phyloP scores from a whole-genome alignment of 2,888 invertebrate genomes.

The Monopis laevigella region DNA sequence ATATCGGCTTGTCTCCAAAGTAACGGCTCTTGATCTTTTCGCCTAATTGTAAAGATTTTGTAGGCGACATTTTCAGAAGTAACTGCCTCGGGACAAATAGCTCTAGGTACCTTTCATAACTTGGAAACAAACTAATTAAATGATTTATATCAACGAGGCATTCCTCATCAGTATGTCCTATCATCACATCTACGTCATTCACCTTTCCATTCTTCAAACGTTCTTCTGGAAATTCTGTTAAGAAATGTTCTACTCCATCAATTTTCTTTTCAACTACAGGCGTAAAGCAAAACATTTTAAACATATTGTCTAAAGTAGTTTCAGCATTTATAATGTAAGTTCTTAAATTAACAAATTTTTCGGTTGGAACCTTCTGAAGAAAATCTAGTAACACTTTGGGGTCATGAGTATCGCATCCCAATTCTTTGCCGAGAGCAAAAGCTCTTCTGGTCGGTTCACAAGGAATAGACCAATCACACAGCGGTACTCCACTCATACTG shows the following conservation, averaged over 20 bases:
- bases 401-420: slow-evolving; percentile 26
- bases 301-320: slow-evolving; percentile 11
- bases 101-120: slow-evolving; percentile 23
- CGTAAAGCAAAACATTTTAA: slow-evolving; percentile 21
- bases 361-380: slow-evolving; percentile 24
- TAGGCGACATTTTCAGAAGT: slow-evolving; percentile 17
- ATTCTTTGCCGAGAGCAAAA: slow-evolving; percentile 23
- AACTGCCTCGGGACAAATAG: slow-evolving; percentile 23
- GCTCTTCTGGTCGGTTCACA: slow-evolving; percentile 25
- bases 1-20: slow-evolving; percentile 23
- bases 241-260: slow-evolving; percentile 24
- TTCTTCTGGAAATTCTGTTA: slow-evolving; percentile 22
- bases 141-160: slow-evolving; percentile 31
- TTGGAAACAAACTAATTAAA: slow-evolving; percentile 14
- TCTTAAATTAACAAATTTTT: slow-evolving; percentile 21
- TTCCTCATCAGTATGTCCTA: slow-evolving; percentile 74
- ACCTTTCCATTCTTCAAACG: slow-evolving; percentile 37
- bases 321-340: slow-evolving; percentile 17
- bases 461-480: slow-evolving; percentile 24
- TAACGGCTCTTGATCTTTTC: slow-evolving; percentile 24
- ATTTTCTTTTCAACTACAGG: slow-evolving; percentile 27
- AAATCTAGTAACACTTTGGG: slow-evolving; percentile 25
- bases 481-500: slow-evolving; percentile 33
- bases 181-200: slow-evolving; percentile 66
- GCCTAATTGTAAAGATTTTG: slow-evolving; percentile 21